Percentiles rank a stretch among this genome's conserved stretches.
Conservation (phyloP, 1,140 invertebrate species). For the Penaeus indicus region DNA sequence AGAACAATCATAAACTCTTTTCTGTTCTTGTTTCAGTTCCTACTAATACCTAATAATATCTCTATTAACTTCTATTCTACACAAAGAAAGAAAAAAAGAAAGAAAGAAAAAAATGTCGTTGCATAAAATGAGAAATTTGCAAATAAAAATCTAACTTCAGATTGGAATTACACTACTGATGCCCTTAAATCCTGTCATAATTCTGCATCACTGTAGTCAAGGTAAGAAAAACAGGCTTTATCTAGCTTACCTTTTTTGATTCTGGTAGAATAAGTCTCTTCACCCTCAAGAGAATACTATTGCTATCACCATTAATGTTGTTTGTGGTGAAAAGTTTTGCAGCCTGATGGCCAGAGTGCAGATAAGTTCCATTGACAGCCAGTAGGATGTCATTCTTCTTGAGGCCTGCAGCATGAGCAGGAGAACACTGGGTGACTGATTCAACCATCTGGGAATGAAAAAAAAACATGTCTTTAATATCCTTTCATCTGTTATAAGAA, state of each 20-base stretch:
- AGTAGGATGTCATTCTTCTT: constrained; percentile 83
- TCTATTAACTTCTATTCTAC: too few relatives aligned
- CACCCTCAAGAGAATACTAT: constrained; percentile 51
- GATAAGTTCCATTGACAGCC: constrained; percentile 83
- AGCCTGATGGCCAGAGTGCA: constrained; percentile 71
- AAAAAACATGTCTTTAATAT: too few relatives aligned
- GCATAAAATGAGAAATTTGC: too few relatives aligned
- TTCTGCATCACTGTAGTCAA: neutral
- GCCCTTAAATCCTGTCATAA: too few relatives aligned
- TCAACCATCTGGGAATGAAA: constrained; percentile 79
- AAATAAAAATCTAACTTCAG: too few relatives aligned
- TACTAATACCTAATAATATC: too few relatives aligned
- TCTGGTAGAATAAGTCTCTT: constrained; percentile 52
- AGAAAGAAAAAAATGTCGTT: too few relatives aligned
- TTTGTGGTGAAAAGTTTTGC: constrained; percentile 55
- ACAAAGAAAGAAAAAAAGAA: too few relatives aligned
- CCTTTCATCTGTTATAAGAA: too few relatives aligned
- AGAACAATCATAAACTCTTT: too few relatives aligned
- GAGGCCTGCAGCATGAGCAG: constrained; percentile 82
- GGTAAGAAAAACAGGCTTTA: neutral
- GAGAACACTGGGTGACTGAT: constrained; percentile 80
- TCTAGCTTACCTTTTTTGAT: constrained; percentile 49
- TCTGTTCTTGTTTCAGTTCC: too few relatives aligned
- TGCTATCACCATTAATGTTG: constrained; percentile 48
- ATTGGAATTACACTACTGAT: too few relatives aligned